Conservation (phyloP, 2,797 vertebrate genomes). For the Ctenosaura bakeri region DNA sequence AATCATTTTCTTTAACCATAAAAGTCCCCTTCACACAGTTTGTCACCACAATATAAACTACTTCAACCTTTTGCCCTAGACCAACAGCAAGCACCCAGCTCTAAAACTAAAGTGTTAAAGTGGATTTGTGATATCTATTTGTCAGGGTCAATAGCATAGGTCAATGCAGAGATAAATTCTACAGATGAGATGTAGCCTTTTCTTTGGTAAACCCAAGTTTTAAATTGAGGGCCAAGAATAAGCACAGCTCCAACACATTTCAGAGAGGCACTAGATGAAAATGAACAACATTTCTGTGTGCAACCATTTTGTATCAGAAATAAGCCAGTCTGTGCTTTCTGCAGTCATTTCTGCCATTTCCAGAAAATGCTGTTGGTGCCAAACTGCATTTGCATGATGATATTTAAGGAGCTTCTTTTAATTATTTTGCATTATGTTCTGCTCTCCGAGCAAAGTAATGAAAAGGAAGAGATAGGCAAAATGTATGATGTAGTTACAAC, state of each 20-base stretch:
- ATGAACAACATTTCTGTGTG: constrained; percentile 39
- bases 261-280: constrained; percentile 41
- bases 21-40: not conserved
- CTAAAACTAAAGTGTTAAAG: constrained; percentile 30
- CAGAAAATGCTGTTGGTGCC: constrained; percentile 14
- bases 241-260: constrained; percentile 34
- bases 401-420: constrained; percentile 43
- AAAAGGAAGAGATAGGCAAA: constrained; percentile 34
- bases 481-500: not conserved
- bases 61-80: constrained; percentile 20
- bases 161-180: constrained; percentile 28
- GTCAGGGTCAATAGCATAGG: constrained; percentile 12
- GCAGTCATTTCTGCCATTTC: constrained; percentile 13
- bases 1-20: constrained; percentile 1
- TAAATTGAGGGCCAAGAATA: constrained; percentile 49
- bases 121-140: constrained; percentile 34
- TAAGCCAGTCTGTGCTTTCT: not conserved
- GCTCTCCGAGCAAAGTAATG: constrained; percentile 9
- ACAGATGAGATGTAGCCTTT: not conserved
- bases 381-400: constrained; percentile 26
- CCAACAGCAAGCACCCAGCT: constrained; percentile 10
- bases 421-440: constrained; percentile 12
- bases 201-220: constrained; percentile 32
- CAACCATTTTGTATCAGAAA: constrained; percentile 25
- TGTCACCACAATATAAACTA: constrained; percentile 1